A percentile compares a stretch with the other conserved stretches of the same genome.
Conservation (phyloP, 2,113 vertebrate genomes). For the Origma solitaria region DNA sequence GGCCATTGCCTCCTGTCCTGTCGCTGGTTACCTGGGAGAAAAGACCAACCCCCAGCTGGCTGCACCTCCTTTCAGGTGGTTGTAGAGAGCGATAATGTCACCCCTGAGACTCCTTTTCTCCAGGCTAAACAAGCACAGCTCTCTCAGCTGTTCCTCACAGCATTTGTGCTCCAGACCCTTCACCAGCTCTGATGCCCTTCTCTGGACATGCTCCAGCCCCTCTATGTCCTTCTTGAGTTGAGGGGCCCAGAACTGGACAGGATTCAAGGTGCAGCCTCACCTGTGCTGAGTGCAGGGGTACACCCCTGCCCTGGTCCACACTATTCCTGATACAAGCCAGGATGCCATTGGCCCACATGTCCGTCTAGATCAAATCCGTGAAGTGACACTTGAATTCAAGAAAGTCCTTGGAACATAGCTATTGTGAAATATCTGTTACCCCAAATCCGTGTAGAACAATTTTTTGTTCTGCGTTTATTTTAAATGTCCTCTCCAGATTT, state of each 20-base stretch:
- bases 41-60: accelerated
- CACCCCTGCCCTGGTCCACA: neutral
- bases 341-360: neutral
- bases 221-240: neutral
- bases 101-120: neutral
- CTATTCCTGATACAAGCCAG: neutral
- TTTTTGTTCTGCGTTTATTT: neutral
- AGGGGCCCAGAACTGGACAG: neutral
- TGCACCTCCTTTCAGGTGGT: accelerated
- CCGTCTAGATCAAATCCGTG: neutral
- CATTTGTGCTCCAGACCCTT: neutral
- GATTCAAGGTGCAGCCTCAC: accelerated
- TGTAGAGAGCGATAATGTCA: no score
- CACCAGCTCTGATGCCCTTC: neutral
- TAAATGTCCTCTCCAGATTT: neutral
- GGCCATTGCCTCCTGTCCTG: neutral
- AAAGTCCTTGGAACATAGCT: neutral
- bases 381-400: neutral
- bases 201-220: neutral
- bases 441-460: neutral
- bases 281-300: neutral
- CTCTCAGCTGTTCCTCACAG: accelerated
- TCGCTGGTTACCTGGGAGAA: neutral
- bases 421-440: neutral
- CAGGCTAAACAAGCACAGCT: accelerated